Base-by-base conservation (phyloP, 2,888 invertebrate species). In the Sphaerophoria taeniata region DNA sequence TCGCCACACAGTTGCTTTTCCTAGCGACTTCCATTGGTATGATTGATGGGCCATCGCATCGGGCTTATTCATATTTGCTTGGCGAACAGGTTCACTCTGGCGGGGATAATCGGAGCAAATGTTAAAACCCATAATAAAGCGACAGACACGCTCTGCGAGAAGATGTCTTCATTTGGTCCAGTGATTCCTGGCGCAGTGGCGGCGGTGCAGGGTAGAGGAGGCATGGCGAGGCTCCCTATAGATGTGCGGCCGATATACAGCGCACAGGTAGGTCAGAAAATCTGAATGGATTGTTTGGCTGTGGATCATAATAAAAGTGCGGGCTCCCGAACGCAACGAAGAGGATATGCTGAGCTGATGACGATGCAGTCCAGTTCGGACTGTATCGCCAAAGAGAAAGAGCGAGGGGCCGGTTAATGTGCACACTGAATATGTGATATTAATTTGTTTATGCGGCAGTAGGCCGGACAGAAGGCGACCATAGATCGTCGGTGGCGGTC, bases 121-220 rank as follows among this genome's bases (percentile, higher is more conserved):
- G 84, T 84, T 84, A 76, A 81, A 76, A 73, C 81, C 85, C 76
- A 85, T 85, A 85, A 85, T 85, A 85, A 80, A 85, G 80, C 84
- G 85, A 85, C 85, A 81, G 85, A 85, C 85, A 85, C 85, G 81
- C 85, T 85, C 85, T 85, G 85, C 73, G 85, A 81, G 85, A 85
- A 85, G 85, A 85, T 85, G 85, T 85, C 85, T 85, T 85, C 76
- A 85, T 85, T 85, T 85, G 81, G 81, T 85, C 85, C 85, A 77
- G 76, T 81, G 72, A 77, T 49, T 77, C 49, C 63, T 65, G 75
- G 49, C 24, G 24, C 24, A 24, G 24, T 33, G 58, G 39, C 9
- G 6, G 6, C 9, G 39, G 6, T 39, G 39, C 0, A 39, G 6
- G 39, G 39, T 24, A 39, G 3, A 6, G 11, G 70, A 51, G 78